phyloP scores from a whole-genome alignment of 2,888 invertebrate species.

The Athalia circularis region DNA sequence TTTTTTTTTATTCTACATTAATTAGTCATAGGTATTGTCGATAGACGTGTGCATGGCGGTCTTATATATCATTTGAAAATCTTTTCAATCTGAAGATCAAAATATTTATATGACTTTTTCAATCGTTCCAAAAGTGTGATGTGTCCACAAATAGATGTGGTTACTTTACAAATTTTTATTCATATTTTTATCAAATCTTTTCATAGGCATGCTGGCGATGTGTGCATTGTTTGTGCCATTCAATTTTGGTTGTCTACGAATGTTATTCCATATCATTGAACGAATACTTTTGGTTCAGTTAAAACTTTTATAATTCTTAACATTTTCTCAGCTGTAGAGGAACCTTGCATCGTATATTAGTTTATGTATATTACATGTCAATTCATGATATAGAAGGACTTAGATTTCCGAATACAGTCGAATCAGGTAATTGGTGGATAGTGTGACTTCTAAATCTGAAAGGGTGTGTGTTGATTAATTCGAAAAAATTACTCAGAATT shows the following conservation, averaged over 20 bases:
- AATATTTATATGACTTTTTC: conserved; percentile 33
- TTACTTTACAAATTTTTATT: conserved; percentile 26
- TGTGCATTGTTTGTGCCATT: conserved; percentile 16
- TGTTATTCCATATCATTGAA: background rate
- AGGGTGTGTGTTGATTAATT: too few relatives aligned
- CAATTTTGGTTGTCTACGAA: conserved; percentile 21
- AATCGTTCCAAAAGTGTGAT: conserved; percentile 23
- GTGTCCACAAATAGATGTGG: conserved; percentile 10
- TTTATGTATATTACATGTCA: background rate
- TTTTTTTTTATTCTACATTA: conserved; percentile 21
- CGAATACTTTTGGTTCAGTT: background rate
- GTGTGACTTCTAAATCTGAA: too few relatives aligned
- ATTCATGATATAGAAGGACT: too few relatives aligned
- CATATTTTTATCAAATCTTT: conserved; percentile 11
- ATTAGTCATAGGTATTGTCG: conserved; percentile 48
- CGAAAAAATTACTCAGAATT: background rate
- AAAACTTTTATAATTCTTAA: conserved; percentile 2
- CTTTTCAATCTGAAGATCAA: conserved; percentile 53
- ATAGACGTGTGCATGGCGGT: conserved; percentile 55
- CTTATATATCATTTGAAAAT: conserved; percentile 52
- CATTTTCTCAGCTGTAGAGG: background rate
- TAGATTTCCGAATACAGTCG: too few relatives aligned
- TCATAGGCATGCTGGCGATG: conserved; percentile 35
- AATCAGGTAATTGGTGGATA: too few relatives aligned
- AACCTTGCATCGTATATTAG: background rate